Percentiles rank a stretch among this genome's conserved stretches.
Conservation (phyloP, 2,797 vertebrate species). For the Lophius americanus region DNA sequence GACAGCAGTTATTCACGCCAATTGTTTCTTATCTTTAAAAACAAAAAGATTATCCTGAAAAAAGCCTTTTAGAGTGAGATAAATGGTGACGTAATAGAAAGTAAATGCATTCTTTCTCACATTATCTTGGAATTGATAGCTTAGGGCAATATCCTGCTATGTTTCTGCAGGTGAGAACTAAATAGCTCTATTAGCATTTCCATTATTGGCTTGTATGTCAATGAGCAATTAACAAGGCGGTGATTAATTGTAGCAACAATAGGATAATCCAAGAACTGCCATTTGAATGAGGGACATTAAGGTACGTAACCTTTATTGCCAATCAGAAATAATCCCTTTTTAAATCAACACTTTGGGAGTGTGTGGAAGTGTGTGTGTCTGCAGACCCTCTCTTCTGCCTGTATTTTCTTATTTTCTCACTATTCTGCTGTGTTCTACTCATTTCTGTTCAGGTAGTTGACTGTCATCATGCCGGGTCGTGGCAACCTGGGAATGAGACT, state of each 20-base stretch:
- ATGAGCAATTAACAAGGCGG: conserved; percentile 16
- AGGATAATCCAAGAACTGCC: not conserved
- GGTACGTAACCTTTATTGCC: not conserved
- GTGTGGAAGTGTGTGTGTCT: no score
- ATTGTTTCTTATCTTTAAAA: no score
- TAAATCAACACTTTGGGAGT: no score
- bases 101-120: not conserved
- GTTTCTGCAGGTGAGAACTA: conserved; percentile 8
- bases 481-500: no score
- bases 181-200: conserved; percentile 12
- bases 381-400: no score
- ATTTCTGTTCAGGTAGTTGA: no score
- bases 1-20: no score
- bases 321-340: no score
- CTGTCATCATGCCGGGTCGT: no score
- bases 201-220: conserved; percentile 34
- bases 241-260: conserved; percentile 6
- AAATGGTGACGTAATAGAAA: not conserved
- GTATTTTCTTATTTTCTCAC: no score
- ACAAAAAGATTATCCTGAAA: no score
- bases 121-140: conserved; percentile 12
- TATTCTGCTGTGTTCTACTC: no score
- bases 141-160: not conserved
- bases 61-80: not conserved
- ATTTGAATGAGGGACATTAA: not conserved